Base-by-base conservation (phyloP, 2,113 vertebrate species). In the Symphodus melops region DNA sequence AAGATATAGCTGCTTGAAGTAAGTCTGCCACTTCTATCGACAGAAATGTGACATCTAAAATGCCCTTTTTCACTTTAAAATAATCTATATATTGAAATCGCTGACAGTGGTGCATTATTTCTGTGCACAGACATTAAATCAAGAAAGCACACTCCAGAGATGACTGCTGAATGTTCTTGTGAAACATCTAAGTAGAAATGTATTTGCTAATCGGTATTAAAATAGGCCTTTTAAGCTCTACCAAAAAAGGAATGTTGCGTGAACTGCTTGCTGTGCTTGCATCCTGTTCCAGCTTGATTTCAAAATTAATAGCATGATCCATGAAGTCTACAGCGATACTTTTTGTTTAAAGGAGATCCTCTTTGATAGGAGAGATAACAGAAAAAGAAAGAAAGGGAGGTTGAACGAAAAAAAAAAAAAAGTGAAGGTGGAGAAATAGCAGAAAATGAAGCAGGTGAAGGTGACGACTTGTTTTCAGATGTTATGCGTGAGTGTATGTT, bases 201-300 rank as follows among this genome's bases (percentile, higher is more conserved):
- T 76, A 67, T 61, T 63, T 52, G 39, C 46, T 69, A 59, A 86
- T 83, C 72, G 71, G 42, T 75, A 42, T 74, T 62, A 72, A 72
- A 85, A 78, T 75, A 74, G 52, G 21, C 7, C 44, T 80, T 88
- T 82, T 41, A 62, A 12, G 44, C 41, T 65, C 33, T 58, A 82
- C 68, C 54, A 72, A 83, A 48, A 84, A 57, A 62, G 63, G 78
- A 54, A 67, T 57, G 55, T 62, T 55, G 9, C 60, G 74, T 79
- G 16, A 74, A 70, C 42, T 25, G 9, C 68, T 73, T 16, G 46
- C 59, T 23, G 13, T 56, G 53, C 80, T 76, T 83, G 83, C 41
- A 87, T 86, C 72, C 48, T 25, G 53, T 64, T 85, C 56, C 62
- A 83, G 67, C 72, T 62, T 75, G 59, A 83, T 86, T 81, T 69